Conservation (phyloP, 2,797 vertebrate species). For the Squalus acanthias region DNA sequence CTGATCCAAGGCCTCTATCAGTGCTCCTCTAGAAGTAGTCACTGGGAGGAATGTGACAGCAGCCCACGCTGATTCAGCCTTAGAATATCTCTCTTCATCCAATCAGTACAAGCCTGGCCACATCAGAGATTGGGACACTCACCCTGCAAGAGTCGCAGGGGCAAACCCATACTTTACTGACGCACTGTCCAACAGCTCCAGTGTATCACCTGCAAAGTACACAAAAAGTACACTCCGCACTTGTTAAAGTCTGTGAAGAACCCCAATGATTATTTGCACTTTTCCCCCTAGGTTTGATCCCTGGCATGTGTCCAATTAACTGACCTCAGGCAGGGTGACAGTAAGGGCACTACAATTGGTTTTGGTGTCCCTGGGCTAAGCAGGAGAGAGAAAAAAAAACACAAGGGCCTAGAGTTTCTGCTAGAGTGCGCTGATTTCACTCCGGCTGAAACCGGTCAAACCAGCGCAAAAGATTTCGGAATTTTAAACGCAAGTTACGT, state of each 20-base stretch:
- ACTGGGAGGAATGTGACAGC: neutral
- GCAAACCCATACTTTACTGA: neutral
- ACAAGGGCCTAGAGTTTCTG: neutral
- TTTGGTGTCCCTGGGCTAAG: neutral
- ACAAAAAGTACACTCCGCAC: neutral
- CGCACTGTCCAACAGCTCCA: too few species aligned
- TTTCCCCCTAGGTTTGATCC: neutral
- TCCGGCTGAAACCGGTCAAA: neutral
- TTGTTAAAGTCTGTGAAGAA: neutral
- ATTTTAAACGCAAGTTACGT: neutral
- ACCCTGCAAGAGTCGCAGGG: neutral
- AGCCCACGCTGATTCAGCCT: neutral
- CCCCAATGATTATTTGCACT: neutral
- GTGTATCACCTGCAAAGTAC: neutral
- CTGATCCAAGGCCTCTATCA: neutral
- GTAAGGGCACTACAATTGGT: neutral
- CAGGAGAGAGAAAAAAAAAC: neutral
- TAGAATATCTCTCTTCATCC: neutral
- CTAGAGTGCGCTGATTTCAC: neutral
- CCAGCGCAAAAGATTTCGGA: neutral
- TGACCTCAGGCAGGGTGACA: neutral
- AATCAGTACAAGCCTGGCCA: neutral
- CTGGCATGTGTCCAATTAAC: neutral
- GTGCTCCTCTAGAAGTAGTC: neutral
- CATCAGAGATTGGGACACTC: neutral